Base-by-base conservation (phyloP, 2,888 invertebrate genomes). In the Leptopilina syphax region DNA sequence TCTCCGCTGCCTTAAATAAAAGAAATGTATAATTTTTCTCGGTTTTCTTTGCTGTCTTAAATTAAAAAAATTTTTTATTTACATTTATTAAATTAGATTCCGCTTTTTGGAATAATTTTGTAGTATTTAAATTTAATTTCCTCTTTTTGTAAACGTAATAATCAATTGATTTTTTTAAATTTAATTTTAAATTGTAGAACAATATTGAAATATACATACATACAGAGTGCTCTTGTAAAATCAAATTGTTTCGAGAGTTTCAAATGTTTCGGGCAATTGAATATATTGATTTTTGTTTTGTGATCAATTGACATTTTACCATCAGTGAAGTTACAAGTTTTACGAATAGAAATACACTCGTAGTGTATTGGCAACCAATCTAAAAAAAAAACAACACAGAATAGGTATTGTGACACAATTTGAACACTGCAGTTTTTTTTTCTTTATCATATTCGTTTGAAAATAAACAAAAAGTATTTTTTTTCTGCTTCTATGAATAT, bases 331-430 rank as follows among this genome's bases (percentile, higher is more conserved):
- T 73, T 73, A 57, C 73, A 73, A n/a, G n/a, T 54, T 70, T 57
- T 57, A 8, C 57, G 9, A 57, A 54, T 54, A 27, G 18, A 54
- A 27, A 50, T 50, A 34, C 54, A 34, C 57, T 57, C 27, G 5
- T 34, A 13, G 47, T 34, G 3, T 47, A 68, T 47, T 68, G 68
- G 68, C 12, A 50, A 34, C n/a, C 34, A 73, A 73, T 73, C 18
- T 70, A 54, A 34, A 57, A 24, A 34, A 57, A 24, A 73, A 70
- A 18, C 18, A 70, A 73, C n/a, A 73, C 34, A 13, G 70, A 73
- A 73, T 73, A 24, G 8, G 57, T 44, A 44, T 18, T 73, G 34
- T 27, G 57, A 57, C 50, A n/a, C 27, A 57, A 27, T 73, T 54
- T 73, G 41, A 57, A n/a, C 27, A 54, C 6, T 27, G 27, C 1